Percentiles rank a stretch among this genome's conserved stretches.
These are phyloP conservation scores for Acanthisitta chloris DNA, from an alignment of 2,113 vertebrate genomes.

Conservation along the genomic window DNA sequence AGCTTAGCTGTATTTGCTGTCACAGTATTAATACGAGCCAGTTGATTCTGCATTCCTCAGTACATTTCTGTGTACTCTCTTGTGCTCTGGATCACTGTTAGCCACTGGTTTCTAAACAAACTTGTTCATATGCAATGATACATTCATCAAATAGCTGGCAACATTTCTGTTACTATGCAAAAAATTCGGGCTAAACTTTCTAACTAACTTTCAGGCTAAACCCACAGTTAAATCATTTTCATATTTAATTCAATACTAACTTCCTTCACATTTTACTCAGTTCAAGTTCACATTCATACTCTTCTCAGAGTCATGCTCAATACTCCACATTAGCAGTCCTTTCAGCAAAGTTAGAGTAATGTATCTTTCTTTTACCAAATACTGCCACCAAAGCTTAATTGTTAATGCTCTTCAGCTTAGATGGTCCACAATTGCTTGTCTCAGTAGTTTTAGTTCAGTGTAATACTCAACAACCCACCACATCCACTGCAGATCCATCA, in stretches of 20 bases:
- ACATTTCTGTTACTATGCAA: not conserved
- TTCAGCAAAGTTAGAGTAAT: constrained; percentile 13
- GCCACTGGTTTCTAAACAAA: not conserved
- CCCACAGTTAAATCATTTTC: not conserved
- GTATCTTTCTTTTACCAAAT: constrained; percentile 23
- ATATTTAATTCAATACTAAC: not conserved
- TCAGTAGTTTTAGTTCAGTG: constrained; percentile 26
- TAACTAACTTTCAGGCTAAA: not conserved
- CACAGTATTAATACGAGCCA: not conserved
- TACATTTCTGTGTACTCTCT: not conserved
- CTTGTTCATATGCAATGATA: not conserved
- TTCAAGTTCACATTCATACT: not conserved
- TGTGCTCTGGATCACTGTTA: not conserved
- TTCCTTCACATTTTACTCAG: not conserved
- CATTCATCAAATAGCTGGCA: not conserved
- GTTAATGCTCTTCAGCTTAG: constrained; percentile 3
- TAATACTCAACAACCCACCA: not conserved
- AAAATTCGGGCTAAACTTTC: not conserved
- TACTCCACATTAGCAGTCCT: not conserved
- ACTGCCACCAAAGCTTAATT: constrained; percentile 38
- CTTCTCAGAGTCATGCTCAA: not conserved
- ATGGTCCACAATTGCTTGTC: constrained; percentile 8
- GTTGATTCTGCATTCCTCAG: not conserved
- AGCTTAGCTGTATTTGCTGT: constrained; percentile 46
- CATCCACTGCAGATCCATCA: constrained; percentile 32